Evolutionary conservation across 2,888 invertebrate genomes (phyloP).

Genomic region (Rutpela maculata): DNA sequence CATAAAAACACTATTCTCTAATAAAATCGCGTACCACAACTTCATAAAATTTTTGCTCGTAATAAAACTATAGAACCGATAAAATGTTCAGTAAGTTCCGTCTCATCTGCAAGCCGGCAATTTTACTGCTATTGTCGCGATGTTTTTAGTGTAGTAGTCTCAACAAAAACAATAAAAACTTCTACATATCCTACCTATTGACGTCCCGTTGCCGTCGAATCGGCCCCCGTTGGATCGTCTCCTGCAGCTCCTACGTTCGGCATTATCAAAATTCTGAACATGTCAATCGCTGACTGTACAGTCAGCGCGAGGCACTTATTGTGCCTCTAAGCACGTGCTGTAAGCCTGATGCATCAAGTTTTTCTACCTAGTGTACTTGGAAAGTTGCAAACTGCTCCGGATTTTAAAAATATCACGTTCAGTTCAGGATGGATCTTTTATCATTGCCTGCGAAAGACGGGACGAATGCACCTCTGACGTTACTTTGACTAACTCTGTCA

Average conservation of each 20-base stretch:
- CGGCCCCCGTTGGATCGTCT: constrained; percentile 44
- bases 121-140: constrained; percentile 34
- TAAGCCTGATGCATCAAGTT: constrained; percentile 67
- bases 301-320: constrained; percentile 58
- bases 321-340: constrained; percentile 63
- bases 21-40: background rate
- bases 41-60: constrained; percentile 1
- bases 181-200: constrained; percentile 12
- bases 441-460: too few relatives aligned
- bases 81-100: constrained; percentile 35
- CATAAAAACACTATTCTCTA: background rate
- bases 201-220: constrained; percentile 23
- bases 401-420: background rate
- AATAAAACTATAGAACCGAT: constrained; percentile 33
- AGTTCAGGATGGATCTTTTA: too few relatives aligned
- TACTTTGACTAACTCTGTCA: too few relatives aligned
- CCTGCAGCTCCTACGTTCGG: constrained; percentile 46
- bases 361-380: constrained; percentile 53
- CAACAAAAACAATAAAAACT: constrained; percentile 45
- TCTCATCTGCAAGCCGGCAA: constrained; percentile 38
- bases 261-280: constrained; percentile 70
- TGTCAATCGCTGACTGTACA: constrained; percentile 68
- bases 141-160: constrained; percentile 9
- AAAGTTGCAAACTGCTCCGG: constrained; percentile 47
- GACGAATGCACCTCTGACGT: too few relatives aligned